Base-by-base conservation (phyloP, 2,797 vertebrate species). In the Arnoldichthys spilopterus region DNA sequence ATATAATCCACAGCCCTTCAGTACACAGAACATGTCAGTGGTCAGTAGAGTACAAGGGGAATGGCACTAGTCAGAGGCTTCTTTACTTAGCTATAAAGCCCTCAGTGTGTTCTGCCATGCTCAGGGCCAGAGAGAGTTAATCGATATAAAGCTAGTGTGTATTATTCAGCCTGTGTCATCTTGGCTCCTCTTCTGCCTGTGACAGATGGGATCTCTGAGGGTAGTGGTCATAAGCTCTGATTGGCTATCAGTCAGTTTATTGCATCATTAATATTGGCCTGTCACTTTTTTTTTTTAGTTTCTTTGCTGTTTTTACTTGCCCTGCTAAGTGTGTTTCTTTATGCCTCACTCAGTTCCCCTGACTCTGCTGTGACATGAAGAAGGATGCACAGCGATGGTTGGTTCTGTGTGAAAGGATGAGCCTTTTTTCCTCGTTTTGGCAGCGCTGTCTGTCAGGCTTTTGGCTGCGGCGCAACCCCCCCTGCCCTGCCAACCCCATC, bases 131-230 rank as follows among this genome's bases (percentile, higher is more conserved):
- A 84, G 79, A 82, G 78, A 85, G 80, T 85, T 80, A 79, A 84
- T 85, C 74, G 67, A 84, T 82, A 84, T 68, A 81, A 82, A 79
- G 82, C 76, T 75, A 82, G 77, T 40, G 64, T 78, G 76, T 83
- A 83, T 78, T 82, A 72, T 71, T 81, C 73, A 68, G 69, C 77
- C 71, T 72, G 54, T 76, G 79, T 85, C 81, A 83, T 82, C 78
- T 80, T 87, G 84, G 86, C 86, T 78, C 70, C 30, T 64, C 67
- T 63, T 82, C 81, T 72, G 70, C 43, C 28, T 45, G 66, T 78
- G 83, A 85, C 85, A 86, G 87, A 88, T 84, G 86, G 85, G 81
- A 80, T 82, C 79, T 77, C 81, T 67, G 80, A 82, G 82, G 85
- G 81, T 82, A 83, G 81, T 70, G 77, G 82, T 83, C 80, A 84